A percentile compares a stretch with the other conserved stretches of the same genome.
These are phyloP conservation scores for Napeogenes inachia DNA, from an alignment of 2,888 invertebrate species.

Conservation along the genomic window DNA sequence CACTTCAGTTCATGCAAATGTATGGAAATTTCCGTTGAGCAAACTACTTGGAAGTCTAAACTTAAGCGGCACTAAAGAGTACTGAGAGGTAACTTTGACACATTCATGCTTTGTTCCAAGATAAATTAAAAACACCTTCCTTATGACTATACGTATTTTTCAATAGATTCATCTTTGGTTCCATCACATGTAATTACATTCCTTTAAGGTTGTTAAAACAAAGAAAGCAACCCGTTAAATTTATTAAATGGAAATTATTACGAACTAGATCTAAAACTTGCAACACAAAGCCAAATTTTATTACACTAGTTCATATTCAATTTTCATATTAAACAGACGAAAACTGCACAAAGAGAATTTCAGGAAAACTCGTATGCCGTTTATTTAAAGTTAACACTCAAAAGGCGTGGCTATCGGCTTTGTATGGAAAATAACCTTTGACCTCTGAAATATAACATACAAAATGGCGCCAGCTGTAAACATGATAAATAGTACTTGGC, in stretches of 20 bases:
- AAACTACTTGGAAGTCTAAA: constrained; percentile 31
- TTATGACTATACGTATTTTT: too few species aligned
- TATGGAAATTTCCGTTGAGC: constrained; percentile 47
- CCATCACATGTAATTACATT: too few species aligned
- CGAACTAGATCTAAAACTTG: not conserved
- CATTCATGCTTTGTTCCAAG: constrained; percentile 1
- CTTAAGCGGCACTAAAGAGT: constrained; percentile 27
- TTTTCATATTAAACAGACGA: constrained; percentile 25
- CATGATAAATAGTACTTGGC: constrained; percentile 58
- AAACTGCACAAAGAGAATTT: constrained; percentile 25
- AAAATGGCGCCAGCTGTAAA: constrained; percentile 29
- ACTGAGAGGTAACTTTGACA: constrained; percentile 24
- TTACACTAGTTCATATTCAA: constrained; percentile 12
- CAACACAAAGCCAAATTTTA: not conserved
- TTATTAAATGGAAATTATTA: not conserved
- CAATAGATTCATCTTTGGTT: too few species aligned
- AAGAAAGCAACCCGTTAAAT: too few species aligned
- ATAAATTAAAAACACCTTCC: too few species aligned
- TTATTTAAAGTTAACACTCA: constrained; percentile 16
- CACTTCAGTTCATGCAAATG: constrained; percentile 47
- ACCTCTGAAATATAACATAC: constrained; percentile 22
- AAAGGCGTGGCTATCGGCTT: constrained; percentile 23
- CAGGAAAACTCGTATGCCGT: constrained; percentile 20
- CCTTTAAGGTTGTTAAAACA: too few species aligned
- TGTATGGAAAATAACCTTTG: constrained; percentile 23